phyloP scores from a whole-genome alignment of 2,888 invertebrate species.

The Ptilodon capucinus region DNA sequence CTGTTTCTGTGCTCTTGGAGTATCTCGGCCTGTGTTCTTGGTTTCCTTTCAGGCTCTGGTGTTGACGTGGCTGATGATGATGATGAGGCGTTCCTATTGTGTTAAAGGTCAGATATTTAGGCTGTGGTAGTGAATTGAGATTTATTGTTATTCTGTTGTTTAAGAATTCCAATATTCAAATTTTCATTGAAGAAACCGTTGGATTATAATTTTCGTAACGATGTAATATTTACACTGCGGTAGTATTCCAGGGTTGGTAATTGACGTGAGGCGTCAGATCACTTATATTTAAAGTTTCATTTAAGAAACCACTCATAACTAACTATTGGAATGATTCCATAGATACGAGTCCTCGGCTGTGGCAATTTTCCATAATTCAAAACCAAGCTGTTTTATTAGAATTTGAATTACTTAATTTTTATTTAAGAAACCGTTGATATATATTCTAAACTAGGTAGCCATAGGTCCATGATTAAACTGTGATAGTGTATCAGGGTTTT shows the following conservation, averaged over 20 bases:
- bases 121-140: conserved; percentile 1
- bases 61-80: conserved; percentile 67
- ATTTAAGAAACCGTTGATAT: background rate
- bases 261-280: no score
- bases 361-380: no score
- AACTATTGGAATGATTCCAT: no score
- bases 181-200: background rate
- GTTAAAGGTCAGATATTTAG: background rate
- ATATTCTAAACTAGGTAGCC: no score
- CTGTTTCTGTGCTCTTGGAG: conserved; percentile 62
- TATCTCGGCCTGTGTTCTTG: conserved; percentile 73
- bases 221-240: background rate
- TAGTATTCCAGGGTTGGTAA: background rate
- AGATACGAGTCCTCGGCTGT: no score
- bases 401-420: background rate
- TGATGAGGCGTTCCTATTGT: conserved; percentile 66
- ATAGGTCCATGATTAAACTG: no score
- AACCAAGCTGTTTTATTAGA: background rate
- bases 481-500: no score
- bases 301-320: no score
- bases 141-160: background rate
- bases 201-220: background rate
- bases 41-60: conserved; percentile 56
- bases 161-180: background rate
- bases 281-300: no score